These are phyloP conservation scores for Dysdera silvatica DNA, from an alignment of 1,140 invertebrate species.

Conservation along the genomic window DNA sequence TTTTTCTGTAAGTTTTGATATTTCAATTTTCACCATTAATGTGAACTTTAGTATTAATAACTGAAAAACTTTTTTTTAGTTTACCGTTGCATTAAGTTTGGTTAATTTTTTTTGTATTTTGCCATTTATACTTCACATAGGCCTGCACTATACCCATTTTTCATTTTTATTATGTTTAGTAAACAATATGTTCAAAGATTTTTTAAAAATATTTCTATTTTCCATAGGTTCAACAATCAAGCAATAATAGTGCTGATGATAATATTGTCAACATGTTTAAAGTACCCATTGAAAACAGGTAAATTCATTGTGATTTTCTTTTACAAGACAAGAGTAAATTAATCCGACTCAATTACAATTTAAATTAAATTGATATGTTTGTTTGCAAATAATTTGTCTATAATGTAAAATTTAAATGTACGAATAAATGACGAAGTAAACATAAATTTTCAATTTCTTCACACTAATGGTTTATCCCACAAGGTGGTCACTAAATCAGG, in stretches of 20 bases:
- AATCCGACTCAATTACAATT: neutral
- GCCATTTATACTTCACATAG: too few relatives aligned
- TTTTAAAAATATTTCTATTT: too few relatives aligned
- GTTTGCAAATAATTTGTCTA: neutral
- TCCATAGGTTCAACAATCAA: conserved; percentile 1
- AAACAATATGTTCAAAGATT: too few relatives aligned
- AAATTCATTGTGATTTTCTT: neutral
- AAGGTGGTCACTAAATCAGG: too few relatives aligned
- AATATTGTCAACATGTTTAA: conserved; percentile 23
- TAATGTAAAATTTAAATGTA: neutral
- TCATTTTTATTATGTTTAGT: too few relatives aligned
- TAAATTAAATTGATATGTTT: neutral
- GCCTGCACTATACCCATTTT: too few relatives aligned
- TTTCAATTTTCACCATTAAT: too few relatives aligned
- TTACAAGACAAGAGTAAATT: neutral
- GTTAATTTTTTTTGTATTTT: too few relatives aligned
- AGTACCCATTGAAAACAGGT: conserved; percentile 21
- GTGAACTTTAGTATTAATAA: too few relatives aligned
- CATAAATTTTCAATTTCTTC: neutral
- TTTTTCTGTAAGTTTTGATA: too few relatives aligned
- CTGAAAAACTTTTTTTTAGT: too few relatives aligned
- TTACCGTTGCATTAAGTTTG: too few relatives aligned
- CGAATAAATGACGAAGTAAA: neutral
- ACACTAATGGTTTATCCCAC: neutral
- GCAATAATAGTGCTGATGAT: neutral